Base-by-base conservation (phyloP, 2,797 vertebrate species). In the Bradypus variegatus region DNA sequence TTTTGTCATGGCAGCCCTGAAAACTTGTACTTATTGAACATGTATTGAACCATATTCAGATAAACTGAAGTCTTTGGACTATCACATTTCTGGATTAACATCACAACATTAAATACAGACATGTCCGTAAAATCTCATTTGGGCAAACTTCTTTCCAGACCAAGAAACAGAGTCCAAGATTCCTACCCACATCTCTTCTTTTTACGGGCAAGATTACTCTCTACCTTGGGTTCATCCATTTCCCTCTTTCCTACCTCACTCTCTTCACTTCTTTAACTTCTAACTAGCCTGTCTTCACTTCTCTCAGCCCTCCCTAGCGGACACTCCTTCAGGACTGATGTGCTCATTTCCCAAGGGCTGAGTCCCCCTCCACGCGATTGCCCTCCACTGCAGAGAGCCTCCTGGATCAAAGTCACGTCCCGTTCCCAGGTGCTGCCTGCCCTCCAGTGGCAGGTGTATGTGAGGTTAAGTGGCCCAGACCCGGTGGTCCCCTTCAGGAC, bases 401-500 rank as follows among this genome's bases (percentile, higher is more conserved):
- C 10, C 7, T 18, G 29, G 41, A 45, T 70, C 67, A 89, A 88
- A 69, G 60, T 83, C 38, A 10, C 1, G 8, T 10, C 18, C 19
- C 15, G 38, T 77, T 76, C 48, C 62, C 12, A 76, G 27, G 7
- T 23, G 31, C 18, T 62, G 25, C n/a, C 6, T 2, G 8, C 14
- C 14, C 67, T 58, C 38, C 38, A 21, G 3, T 36, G 23, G 60
- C 53, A 50, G 45, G 41, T 5, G 3, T 25, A 18, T 53, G 2
- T 38, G 53, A 76, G 25, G 25, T 0, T 36, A 12, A 36, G 58
- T 18, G 29, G 53, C 50, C n/a, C 15, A 8, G 8, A n/a, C 1
- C 2, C 29, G 9, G 23, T 7, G 6, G 1, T 2, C 4, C 1
- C 12, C 23, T 25, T 29, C 1, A 0, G 5, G 31, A n/a, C 2